Base-by-base conservation (phyloP, 2,888 invertebrate genomes). In the Meganola albula region DNA sequence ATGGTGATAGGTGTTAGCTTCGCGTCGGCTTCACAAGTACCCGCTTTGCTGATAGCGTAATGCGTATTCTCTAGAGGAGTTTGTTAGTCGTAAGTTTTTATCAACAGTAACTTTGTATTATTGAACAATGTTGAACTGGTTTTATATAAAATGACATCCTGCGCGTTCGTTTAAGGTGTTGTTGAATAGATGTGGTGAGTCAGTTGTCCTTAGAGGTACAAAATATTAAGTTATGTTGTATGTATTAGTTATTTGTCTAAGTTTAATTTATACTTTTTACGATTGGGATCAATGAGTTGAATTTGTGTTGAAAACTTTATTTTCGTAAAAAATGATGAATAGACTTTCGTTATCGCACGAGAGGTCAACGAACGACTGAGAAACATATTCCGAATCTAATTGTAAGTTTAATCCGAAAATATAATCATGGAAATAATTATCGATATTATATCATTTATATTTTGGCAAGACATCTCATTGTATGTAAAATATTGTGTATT, bases 281-380 rank as follows among this genome's bases (percentile, higher is more conserved):
- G 67, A 74, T 82, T 70, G 84, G 85, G 84, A 84, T 67, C 84
- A 83, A 83, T 77, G 61, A 72, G 73, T 79, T 80, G 65, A 68
- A 65, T 62, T 71, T 80, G 68, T 63, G 68, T 80, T 74, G 47
- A 63, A 67, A 67, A 67, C 58, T 74, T 83, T 78, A 79, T 83
- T 84, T 84, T 82, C 65, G 58, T 75, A 72, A 73, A 74, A 70
- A 57, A 58, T 28, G 24, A 73, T 72, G 75, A 77, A 73, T 54
- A 75, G 75, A 73, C 67, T 73, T 73, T 77, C 77, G 82, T 74
- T 65, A 52, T 32, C 40, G 40, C 50, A 58, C 77, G 76, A 74
- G 70, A 69, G 53, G 66, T 73, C 73, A 76, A 84, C 85, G 85
- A 85, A 85, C 85, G 85, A 85, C 85, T 85, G 85, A 85, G 77